Evolutionary conservation across 2,113 vertebrate species (phyloP), one percentile per base, ranked within the genome.

Genomic region (Hymenochirus boettgeri): DNA sequence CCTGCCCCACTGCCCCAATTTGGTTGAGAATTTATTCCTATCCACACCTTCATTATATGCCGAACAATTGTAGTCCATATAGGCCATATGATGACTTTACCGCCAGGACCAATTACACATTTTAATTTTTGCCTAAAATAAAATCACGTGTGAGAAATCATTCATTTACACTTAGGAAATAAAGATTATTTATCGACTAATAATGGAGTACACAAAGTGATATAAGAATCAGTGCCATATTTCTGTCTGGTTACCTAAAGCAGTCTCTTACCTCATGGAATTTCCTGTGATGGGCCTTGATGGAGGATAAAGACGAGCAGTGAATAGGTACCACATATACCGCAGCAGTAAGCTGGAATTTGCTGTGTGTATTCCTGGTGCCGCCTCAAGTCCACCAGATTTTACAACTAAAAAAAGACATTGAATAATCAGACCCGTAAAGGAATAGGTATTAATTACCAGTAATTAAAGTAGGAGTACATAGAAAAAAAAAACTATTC

Each of bases 321-420:
- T 84, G 84, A 96, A n/a, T n/a, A 99, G 70, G 69, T 81, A 73
- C 96, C 98, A 55, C 54, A 90, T 77, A 2, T 90, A 84, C 11
- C 92, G 45, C 96, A 99, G 73, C 75, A 89, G 65, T 93, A 97
- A 0, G 90, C 88, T 0, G 95, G 92, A 73, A 93, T 31, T 90
- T 92, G 82, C 92, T 98, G 72, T 99, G 96, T 0, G 93, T 99
- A 37, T n/a, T 98, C 96, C 73, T 97, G 72, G 65, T 99, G 96
- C 61, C 95, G 98, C 61, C 92, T 89, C 62, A 99, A 76, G 75
- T 99, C 96, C 0, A 96, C 84, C 53, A 95, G 80, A 74, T 98
- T 85, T 99, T 99, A 78, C 96, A 99, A 79, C 96, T 95, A 18
- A 10, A 31, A 17, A 31, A 3, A 39, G 33, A 74, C 57, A 70